Percentiles rank a stretch among this genome's conserved stretches.
phyloP scores from a whole-genome alignment of 2,888 invertebrate genomes.

The Amphimallon solstitiale region DNA sequence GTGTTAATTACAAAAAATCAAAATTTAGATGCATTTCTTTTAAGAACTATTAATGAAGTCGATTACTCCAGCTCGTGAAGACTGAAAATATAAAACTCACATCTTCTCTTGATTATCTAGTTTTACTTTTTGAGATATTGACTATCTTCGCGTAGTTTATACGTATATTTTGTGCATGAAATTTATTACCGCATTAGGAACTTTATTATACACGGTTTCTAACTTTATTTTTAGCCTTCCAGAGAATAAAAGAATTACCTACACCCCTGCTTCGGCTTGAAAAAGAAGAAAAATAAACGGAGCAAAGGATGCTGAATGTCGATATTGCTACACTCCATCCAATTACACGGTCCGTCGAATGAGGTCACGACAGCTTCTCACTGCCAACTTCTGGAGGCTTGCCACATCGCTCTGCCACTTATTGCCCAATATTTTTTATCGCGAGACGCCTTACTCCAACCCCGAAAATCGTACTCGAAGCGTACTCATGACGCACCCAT shows the following conservation, averaged over 20 bases:
- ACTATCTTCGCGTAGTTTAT: too few relatives aligned
- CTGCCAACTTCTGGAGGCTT: conserved; percentile 54
- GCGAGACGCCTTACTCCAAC: conserved; percentile 5
- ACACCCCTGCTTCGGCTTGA: too few relatives aligned
- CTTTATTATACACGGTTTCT: not conserved
- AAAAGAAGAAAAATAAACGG: not conserved
- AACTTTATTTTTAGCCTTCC: not conserved
- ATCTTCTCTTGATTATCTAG: too few relatives aligned
- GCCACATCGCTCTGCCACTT: conserved; percentile 58
- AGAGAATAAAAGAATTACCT: too few relatives aligned
- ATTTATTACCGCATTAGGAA: too few relatives aligned
- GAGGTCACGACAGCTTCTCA: conserved; percentile 63
- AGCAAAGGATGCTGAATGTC: conserved; percentile 42
- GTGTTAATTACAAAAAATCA: too few relatives aligned
- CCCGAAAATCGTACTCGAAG: conserved; percentile 3
- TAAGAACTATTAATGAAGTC: too few relatives aligned
- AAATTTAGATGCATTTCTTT: too few relatives aligned
- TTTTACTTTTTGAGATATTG: too few relatives aligned
- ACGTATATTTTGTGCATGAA: too few relatives aligned
- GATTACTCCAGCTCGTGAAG: too few relatives aligned
- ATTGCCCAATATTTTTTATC: conserved; percentile 57
- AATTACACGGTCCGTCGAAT: conserved; percentile 62
- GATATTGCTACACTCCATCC: conserved; percentile 60
- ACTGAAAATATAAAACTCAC: too few relatives aligned
- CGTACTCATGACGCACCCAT: not conserved